Base-by-base conservation (phyloP, 2,888 invertebrate species). In the Celastrina argiolus region DNA sequence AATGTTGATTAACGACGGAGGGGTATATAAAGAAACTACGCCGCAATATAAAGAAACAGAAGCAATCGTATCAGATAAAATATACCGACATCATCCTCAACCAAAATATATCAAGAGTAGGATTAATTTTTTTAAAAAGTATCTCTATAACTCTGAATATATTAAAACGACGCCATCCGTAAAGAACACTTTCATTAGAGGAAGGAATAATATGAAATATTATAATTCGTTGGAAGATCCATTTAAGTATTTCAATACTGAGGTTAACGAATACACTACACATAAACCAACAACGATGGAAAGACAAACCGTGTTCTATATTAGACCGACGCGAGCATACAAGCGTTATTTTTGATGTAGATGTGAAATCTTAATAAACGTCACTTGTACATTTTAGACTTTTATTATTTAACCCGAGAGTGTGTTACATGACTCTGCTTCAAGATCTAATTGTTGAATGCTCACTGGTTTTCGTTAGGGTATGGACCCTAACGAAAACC, bases 321-420 rank as follows among this genome's bases (percentile, higher is more conserved):
- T 85, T 67, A 89, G 88, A 68, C 89, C 89, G 0, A 88, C 88
- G 28, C 78, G 77, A 66, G 80, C 84, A 1, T 84, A 84, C 66
- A 81, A 83, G 68, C 74, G 75, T 69, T 87, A 84, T 75, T 81
- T 82, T 77, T 42, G 28, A 42, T 66, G n/a, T n/a, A 4, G 42
- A 39, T 31, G 22, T 16, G 6, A 18, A n/a, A 31, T 36, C 7
- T 3, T 61, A 61, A 36, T 34, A 36, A 22, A 36, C 6, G 7
- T 61, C 3, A 18, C 12, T 61, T 61, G 0, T 36, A 12, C 6
- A 22, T 36, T 34, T 61, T 39, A 36, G 22, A 34, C 39, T 34
- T 18, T 61, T 12, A 36, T 14, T 61, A n/a, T n/a, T 36, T 61
- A 6, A 10, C 34, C 18, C 6, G 18, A 31, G 18, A 41, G 34